Percentiles rank a stretch among this genome's conserved stretches.
Evolutionary conservation across 1,140 invertebrate species (phyloP).

Genomic region (Odontomachus brunneus): DNA sequence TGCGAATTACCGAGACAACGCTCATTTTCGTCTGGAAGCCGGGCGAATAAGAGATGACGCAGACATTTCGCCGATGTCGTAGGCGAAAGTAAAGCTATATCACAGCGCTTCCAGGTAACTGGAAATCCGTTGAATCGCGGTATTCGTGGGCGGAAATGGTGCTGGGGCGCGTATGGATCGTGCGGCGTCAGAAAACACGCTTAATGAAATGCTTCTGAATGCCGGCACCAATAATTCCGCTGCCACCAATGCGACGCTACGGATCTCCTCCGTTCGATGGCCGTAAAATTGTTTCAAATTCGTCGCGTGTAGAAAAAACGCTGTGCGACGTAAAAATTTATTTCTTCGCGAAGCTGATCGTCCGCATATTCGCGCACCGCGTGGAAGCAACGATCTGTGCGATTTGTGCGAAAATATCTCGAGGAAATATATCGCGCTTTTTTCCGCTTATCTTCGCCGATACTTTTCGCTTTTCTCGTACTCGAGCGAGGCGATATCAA

Average conservation of each 20-base stretch:
- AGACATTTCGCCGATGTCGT: slow-evolving; percentile 15
- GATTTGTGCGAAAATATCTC: not conserved
- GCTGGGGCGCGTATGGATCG: slow-evolving; percentile 1
- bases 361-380: not conserved
- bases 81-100: slow-evolving; percentile 29
- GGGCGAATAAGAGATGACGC: slow-evolving; percentile 11
- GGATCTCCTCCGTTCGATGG: not conserved
- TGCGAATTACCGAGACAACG: slow-evolving; percentile 11
- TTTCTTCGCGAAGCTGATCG: not conserved
- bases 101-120: slow-evolving; percentile 9
- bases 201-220: slow-evolving; percentile 45
- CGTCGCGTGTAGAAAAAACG: not conserved
- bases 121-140: slow-evolving; percentile 32
- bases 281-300: slow-evolving; percentile 18
- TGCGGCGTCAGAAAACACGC: slow-evolving; percentile 25
- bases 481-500: not conserved
- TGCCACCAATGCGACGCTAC: not conserved
- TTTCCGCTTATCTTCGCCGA: not conserved
- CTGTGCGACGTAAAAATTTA: slow-evolving; percentile 18
- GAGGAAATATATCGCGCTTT: slow-evolving; percentile 1
- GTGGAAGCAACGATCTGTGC: not conserved
- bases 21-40: slow-evolving; percentile 17
- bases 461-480: not conserved
- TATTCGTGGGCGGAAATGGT: not conserved
- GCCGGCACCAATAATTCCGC: slow-evolving; percentile 15